A percentile compares a stretch with the other conserved stretches of the same genome.
phyloP scores from a whole-genome alignment of 2,888 invertebrate species.

The Dexiosoma caninum region DNA sequence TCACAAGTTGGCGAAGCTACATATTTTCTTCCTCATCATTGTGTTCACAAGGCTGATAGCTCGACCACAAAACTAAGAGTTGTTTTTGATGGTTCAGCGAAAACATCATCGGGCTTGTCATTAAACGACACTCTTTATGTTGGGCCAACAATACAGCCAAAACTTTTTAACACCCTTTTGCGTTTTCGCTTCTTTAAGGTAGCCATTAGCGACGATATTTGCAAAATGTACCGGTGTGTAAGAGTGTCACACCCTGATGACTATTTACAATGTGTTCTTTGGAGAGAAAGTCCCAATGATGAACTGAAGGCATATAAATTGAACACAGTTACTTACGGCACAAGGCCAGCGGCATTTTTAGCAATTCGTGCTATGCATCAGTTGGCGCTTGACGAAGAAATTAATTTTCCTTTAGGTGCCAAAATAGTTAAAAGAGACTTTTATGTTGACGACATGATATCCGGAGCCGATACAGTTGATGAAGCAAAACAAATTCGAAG shows the following conservation, averaged over 20 bases:
- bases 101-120: too few species aligned
- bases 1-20: too few species aligned
- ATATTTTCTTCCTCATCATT: background rate
- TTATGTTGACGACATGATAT: constrained; percentile 52
- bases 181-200: background rate
- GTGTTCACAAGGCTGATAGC: background rate
- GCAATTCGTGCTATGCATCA: constrained; percentile 16
- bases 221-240: constrained; percentile 17
- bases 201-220: background rate
- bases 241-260: constrained; percentile 5
- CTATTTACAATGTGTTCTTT: constrained; percentile 8
- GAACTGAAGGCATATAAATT: background rate
- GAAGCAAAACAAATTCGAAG: constrained; percentile 22
- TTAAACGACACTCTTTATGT: too few species aligned
- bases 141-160: too few species aligned
- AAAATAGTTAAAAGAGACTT: constrained; percentile 27
- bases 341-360: background rate
- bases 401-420: constrained; percentile 2
- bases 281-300: background rate
- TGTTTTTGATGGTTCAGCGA: too few species aligned
- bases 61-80: too few species aligned
- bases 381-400: constrained; percentile 27
- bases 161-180: background rate
- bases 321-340: constrained; percentile 44
- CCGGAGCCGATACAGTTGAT: constrained; percentile 33